phyloP scores from a whole-genome alignment of 1,140 invertebrate species.

The Drosophila carrolli region DNA sequence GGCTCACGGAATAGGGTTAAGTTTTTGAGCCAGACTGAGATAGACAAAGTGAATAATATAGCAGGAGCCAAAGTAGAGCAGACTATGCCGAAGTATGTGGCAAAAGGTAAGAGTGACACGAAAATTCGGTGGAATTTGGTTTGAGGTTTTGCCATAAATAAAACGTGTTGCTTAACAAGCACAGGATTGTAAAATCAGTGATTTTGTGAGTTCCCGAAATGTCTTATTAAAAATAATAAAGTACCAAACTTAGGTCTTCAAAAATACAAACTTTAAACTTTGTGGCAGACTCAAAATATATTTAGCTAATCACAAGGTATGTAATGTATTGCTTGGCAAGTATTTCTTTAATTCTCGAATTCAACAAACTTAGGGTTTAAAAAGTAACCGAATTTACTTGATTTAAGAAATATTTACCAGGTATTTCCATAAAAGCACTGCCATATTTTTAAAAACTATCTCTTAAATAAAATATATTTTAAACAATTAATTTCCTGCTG shows the following conservation, averaged over 20 bases:
- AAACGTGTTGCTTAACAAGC: slow-evolving; percentile 1
- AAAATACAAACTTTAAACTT: too few relatives aligned
- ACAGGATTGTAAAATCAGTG: background rate
- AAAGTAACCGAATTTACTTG: too few relatives aligned
- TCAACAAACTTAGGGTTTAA: too few relatives aligned
- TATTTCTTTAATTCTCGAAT: too few relatives aligned
- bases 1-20: slow-evolving; percentile 48
- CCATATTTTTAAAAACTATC: too few relatives aligned
- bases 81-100: slow-evolving; percentile 19
- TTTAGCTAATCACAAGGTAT: too few relatives aligned
- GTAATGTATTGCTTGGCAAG: too few relatives aligned
- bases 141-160: slow-evolving; percentile 27
- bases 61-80: slow-evolving; percentile 36
- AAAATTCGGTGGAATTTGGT: slow-evolving; percentile 12
- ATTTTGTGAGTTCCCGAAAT: background rate
- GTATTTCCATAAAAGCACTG: too few relatives aligned
- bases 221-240: background rate
- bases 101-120: slow-evolving; percentile 4
- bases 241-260: background rate
- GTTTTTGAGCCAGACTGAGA: slow-evolving; percentile 34
- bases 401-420: too few relatives aligned
- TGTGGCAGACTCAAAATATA: too few relatives aligned
- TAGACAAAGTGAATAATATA: slow-evolving; percentile 26
- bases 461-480: too few relatives aligned
- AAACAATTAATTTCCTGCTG: too few relatives aligned